These are phyloP conservation scores for Pherbina coryleti DNA, from an alignment of 2,888 invertebrate genomes.

Conservation along the genomic window DNA sequence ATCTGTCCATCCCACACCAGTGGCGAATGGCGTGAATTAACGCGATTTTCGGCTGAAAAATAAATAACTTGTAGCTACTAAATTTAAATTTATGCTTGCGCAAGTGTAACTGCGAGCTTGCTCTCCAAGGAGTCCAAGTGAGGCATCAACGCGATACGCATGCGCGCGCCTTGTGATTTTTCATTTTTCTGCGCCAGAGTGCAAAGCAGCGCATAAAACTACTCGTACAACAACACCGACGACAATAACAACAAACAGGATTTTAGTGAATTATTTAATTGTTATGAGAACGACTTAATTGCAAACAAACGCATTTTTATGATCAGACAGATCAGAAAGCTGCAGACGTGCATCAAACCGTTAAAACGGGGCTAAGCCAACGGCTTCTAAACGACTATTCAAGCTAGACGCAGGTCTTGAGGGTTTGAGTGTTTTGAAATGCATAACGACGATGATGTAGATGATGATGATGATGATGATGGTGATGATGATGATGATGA, in stretches of 20 bases:
- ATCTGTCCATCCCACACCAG: slow-evolving; percentile 56
- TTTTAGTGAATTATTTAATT: slow-evolving; percentile 65
- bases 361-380: slow-evolving; percentile 13
- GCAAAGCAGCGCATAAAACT: slow-evolving; percentile 27
- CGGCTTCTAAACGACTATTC: neutral
- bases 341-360: neutral
- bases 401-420: neutral
- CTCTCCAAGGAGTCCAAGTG: slow-evolving; percentile 37
- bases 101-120: neutral
- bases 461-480: neutral
- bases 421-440: too few relatives aligned
- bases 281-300: slow-evolving; percentile 69
- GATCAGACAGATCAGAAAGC: neutral
- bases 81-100: slow-evolving; percentile 41
- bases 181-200: slow-evolving; percentile 47
- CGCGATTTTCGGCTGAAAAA: slow-evolving; percentile 43
- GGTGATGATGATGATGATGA: neutral
- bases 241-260: slow-evolving; percentile 6
- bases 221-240: neutral
- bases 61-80: slow-evolving; percentile 54
- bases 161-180: slow-evolving; percentile 43
- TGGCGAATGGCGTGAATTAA: neutral
- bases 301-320: slow-evolving; percentile 45
- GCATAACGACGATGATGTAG: neutral
- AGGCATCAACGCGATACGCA: neutral